Conservation (phyloP, 2,113 vertebrate genomes). For the Rhinoderma darwinii region DNA sequence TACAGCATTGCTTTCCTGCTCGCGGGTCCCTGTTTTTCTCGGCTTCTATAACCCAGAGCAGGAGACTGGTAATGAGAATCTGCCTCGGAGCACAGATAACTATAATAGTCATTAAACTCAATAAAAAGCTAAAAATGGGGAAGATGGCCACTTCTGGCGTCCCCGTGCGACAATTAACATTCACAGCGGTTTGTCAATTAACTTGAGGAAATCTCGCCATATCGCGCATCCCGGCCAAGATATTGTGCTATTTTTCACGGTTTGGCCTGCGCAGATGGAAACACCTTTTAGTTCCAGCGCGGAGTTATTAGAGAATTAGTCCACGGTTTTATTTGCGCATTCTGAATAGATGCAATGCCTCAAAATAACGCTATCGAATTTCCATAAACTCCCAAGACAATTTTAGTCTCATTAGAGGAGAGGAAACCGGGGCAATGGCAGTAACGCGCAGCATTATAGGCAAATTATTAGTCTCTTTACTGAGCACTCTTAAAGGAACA, state of each 20-base stretch:
- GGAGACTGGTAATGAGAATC: conserved; percentile 53
- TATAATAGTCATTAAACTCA: conserved; percentile 56
- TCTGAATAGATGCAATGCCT: not conserved
- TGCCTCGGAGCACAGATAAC: conserved; percentile 48
- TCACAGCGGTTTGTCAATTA: conserved; percentile 58
- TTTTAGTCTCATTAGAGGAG: not conserved
- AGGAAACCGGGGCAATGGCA: not conserved
- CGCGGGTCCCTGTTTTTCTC: conserved; percentile 23
- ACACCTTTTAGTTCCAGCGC: not conserved
- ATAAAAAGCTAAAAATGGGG: conserved; percentile 47
- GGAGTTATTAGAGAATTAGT: not conserved
- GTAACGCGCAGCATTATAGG: not conserved
- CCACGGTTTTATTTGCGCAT: not conserved
- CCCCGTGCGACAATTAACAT: conserved; percentile 59
- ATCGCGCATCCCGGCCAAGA: conserved; percentile 35
- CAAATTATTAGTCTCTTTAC: not conserved
- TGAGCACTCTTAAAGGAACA: not conserved
- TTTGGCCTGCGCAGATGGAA: not conserved
- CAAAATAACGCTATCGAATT: not conserved
- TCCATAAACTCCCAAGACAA: conserved; percentile 13
- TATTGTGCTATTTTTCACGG: conserved; percentile 41
- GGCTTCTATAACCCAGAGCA: conserved; percentile 37
- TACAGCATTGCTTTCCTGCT: not conserved
- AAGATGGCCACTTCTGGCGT: conserved; percentile 50
- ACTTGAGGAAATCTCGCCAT: conserved; percentile 47